Evolutionary conservation across 2,888 invertebrate species (phyloP).

Genomic region (Barypeithes pellucidus): DNA sequence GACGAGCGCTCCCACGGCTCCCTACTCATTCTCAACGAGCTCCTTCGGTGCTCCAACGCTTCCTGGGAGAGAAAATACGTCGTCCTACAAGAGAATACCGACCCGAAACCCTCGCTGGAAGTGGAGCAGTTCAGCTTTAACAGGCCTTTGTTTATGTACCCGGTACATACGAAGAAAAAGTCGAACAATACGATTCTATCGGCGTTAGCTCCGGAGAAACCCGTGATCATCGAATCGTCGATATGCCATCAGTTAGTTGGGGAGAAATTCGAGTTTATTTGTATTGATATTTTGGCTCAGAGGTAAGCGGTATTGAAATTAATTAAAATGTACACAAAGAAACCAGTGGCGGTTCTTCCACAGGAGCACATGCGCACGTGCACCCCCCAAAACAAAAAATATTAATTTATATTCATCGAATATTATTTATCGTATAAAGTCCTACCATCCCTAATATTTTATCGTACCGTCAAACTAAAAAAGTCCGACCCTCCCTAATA

Average conservation of each 20-base stretch:
- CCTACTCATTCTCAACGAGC: slow-evolving; percentile 92
- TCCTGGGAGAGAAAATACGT: slow-evolving; percentile 89
- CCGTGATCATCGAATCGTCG: slow-evolving; percentile 86
- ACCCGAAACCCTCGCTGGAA: slow-evolving; percentile 63
- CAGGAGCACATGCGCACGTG: no score
- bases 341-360: no score
- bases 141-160: slow-evolving; percentile 66
- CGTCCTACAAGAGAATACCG: slow-evolving; percentile 75
- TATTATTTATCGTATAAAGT: no score
- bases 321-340: no score
- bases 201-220: slow-evolving; percentile 73
- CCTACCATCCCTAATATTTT: no score
- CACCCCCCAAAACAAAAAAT: no score
- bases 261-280: slow-evolving; percentile 88
- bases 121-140: slow-evolving; percentile 65
- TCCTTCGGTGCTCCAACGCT: slow-evolving; percentile 91
- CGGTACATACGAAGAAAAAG: slow-evolving; percentile 69
- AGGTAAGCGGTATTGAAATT: no score
- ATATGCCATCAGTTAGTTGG: slow-evolving; percentile 87
- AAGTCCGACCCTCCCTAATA: no score
- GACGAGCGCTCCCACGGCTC: slow-evolving; percentile 96
- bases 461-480: no score
- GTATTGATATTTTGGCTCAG: slow-evolving; percentile 86
- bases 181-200: slow-evolving; percentile 66
- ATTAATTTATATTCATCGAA: no score